These are phyloP conservation scores for Sinohyriopsis cumingii DNA, from an alignment of 2,888 invertebrate genomes.

Conservation along the genomic window DNA sequence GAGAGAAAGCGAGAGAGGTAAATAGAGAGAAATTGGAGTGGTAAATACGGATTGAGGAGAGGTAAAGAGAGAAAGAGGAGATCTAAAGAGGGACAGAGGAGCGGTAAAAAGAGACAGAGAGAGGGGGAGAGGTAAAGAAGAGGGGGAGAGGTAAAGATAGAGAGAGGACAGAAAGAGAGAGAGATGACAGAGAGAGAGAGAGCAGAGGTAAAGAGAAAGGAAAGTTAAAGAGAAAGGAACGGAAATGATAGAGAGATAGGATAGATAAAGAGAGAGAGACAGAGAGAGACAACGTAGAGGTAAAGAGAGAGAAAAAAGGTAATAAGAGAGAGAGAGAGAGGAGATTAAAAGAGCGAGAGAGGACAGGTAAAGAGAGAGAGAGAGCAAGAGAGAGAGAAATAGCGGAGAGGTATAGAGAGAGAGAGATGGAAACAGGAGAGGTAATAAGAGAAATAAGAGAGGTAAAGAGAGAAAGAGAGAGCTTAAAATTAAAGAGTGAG, in stretches of 20 bases:
- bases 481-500: not conserved
- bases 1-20: not conserved
- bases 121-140: not conserved
- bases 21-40: not conserved
- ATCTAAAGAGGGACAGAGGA: not conserved
- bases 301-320: not conserved
- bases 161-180: constrained; percentile 6
- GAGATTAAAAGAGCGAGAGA: not conserved
- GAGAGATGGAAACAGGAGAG: not conserved
- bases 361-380: too few species aligned
- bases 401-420: too few species aligned
- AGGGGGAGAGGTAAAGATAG: not conserved
- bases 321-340: too few species aligned
- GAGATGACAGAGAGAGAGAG: too few species aligned
- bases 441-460: not conserved
- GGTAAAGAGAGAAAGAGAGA: too few species aligned
- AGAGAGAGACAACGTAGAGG: not conserved
- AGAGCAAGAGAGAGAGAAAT: too few species aligned
- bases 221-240: not conserved
- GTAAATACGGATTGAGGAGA: not conserved
- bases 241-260: not conserved
- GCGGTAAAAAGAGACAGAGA: not conserved
- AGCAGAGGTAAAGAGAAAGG: constrained; percentile 1
- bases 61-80: constrained; percentile 1
- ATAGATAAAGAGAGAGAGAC: not conserved